Percentiles rank a stretch among this genome's conserved stretches.
Conservation (phyloP, 2,888 invertebrate species). For the Horisme vitalbata region DNA sequence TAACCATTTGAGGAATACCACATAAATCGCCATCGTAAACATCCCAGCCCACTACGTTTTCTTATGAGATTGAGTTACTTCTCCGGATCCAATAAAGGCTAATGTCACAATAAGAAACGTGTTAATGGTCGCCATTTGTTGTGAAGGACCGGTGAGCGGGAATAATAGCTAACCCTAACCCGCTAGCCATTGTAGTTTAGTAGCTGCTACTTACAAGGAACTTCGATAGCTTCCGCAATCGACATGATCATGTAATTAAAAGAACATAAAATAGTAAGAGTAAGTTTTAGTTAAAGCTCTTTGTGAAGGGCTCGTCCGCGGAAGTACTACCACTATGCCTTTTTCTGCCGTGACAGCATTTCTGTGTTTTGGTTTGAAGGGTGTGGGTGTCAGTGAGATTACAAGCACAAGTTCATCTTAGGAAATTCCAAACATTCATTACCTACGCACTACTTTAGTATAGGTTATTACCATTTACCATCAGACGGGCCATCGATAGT, state of each 20-base stretch:
- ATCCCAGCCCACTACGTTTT: constrained; percentile 45
- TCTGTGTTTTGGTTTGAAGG: too few species aligned
- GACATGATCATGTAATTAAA: neutral
- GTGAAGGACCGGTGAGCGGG: constrained; percentile 45
- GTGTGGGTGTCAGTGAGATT: too few species aligned
- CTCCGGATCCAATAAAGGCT: constrained; percentile 63
- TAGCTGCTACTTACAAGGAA: constrained; percentile 2
- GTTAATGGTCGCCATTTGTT: constrained; percentile 68
- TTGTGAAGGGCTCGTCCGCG: too few species aligned
- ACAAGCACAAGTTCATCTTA: too few species aligned
- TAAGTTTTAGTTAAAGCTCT: too few species aligned
- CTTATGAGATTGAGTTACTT: constrained; percentile 59
- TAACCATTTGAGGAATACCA: constrained; percentile 19
- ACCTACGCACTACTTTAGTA: too few species aligned
- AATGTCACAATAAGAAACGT: constrained; percentile 69
- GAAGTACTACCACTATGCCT: too few species aligned
- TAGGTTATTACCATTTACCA: too few species aligned
- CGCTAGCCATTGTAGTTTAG: constrained; percentile 5
- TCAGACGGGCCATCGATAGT: too few species aligned
- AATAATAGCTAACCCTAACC: constrained; percentile 45
- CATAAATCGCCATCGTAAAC: constrained; percentile 43
- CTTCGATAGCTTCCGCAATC: constrained; percentile 3
- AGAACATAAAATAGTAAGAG: too few species aligned
- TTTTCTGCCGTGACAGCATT: too few species aligned
- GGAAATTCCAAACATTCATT: too few species aligned